A percentile compares a stretch with the other conserved stretches of the same genome.
Evolutionary conservation across 2,797 vertebrate genomes (phyloP).

Genomic region (Vireo griseus): DNA sequence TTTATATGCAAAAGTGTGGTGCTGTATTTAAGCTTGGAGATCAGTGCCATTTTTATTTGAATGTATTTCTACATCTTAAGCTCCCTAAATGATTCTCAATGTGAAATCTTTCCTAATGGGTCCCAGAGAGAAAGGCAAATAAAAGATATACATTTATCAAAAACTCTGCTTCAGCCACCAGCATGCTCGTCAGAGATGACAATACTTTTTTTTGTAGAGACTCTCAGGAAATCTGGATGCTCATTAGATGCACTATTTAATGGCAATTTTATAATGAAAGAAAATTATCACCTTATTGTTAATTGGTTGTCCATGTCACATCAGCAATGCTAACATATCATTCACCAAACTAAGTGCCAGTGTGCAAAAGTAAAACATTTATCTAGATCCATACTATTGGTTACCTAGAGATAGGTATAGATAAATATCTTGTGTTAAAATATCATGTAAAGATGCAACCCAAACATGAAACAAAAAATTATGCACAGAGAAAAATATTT

Average conservation of each 20-base stretch:
- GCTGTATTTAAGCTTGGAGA: not conserved
- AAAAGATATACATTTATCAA: not conserved
- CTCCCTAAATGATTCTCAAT: not conserved
- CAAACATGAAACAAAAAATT: not conserved
- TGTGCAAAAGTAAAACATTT: not conserved
- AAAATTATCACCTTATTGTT: not conserved
- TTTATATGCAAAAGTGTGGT: not conserved
- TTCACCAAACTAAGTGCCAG: not conserved
- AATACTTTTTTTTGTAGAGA: not conserved
- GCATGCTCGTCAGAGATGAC: not conserved
- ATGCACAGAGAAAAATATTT: accelerated
- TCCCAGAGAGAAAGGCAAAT: not conserved
- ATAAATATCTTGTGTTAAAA: not conserved
- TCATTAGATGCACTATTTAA: not conserved
- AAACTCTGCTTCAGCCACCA: not conserved
- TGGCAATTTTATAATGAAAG: not conserved
- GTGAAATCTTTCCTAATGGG: not conserved
- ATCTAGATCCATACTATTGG: not conserved
- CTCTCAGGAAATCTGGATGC: not conserved
- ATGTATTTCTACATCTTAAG: not conserved
- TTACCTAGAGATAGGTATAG: not conserved
- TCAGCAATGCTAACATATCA: not conserved
- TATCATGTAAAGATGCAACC: not conserved
- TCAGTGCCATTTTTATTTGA: not conserved
- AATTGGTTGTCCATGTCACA: not conserved